Conservation (phyloP, 37 sponge, comb jelly and placozoan species). For the Bolinopsis microptera region DNA sequence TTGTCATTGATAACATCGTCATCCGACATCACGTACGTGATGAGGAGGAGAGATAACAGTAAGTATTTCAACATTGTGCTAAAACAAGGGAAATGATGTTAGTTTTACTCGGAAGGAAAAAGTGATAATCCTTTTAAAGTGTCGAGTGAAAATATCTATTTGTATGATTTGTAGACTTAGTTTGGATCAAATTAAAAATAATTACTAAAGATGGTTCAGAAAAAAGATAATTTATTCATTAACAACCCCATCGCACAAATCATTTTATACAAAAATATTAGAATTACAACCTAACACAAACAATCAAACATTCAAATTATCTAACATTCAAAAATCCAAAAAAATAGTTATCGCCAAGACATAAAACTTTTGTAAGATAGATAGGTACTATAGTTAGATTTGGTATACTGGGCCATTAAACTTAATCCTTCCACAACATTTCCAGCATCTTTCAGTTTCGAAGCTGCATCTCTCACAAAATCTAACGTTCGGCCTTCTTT, state of each 20-base stretch:
- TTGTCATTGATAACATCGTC: neutral
- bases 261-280: neutral
- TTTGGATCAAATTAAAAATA: no score
- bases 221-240: no score
- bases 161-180: no score
- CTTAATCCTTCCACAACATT: neutral
- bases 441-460: constrained; percentile 3
- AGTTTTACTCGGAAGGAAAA: no score
- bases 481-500: neutral
- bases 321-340: neutral
- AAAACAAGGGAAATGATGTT: no score
- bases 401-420: neutral
- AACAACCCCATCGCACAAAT: neutral
- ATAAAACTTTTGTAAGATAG: constrained; percentile 2
- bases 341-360: neutral
- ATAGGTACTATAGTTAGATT: neutral
- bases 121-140: no score
- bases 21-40: neutral
- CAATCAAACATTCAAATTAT: no score
- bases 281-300: neutral
- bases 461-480: neutral
- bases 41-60: neutral
- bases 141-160: no score
- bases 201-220: no score
- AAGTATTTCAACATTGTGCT: neutral